Conservation (phyloP, 2,113 vertebrate genomes). For the Leucosticte australis region DNA sequence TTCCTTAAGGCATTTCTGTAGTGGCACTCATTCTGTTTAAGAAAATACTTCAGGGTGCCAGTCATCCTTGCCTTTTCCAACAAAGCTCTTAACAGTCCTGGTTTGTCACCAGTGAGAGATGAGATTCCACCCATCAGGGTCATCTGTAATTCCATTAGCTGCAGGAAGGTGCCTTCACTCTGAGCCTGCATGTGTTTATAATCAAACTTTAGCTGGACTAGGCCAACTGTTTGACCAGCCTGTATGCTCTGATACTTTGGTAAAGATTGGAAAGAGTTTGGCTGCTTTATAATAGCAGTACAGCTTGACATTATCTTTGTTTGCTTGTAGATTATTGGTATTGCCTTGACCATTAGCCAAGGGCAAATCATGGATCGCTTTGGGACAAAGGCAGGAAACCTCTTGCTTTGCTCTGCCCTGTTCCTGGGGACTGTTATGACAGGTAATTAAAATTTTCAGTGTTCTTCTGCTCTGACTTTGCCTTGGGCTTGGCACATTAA, state of each 20-base stretch:
- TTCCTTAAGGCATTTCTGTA: background rate
- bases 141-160: background rate
- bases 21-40: background rate
- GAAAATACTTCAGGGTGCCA: background rate
- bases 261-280: background rate
- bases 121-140: background rate
- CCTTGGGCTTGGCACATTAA: background rate
- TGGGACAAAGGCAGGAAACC: constrained; percentile 82
- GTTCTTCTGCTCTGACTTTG: background rate
- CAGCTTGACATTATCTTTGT: background rate
- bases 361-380: constrained; percentile 86
- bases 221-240: background rate
- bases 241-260: background rate
- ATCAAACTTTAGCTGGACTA: background rate
- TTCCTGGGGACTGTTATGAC: constrained; percentile 84
- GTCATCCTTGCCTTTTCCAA: background rate
- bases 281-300: background rate
- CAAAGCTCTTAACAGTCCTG: background rate
- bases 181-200: background rate
- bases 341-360: constrained; percentile 91
- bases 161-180: background rate
- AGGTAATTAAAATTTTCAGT: constrained; percentile 71
- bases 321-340: constrained; percentile 88
- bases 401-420: constrained; percentile 87
- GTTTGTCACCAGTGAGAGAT: background rate